These are phyloP conservation scores for Parnassius orleans DNA, from an alignment of 2,888 invertebrate species.

Conservation along the genomic window DNA sequence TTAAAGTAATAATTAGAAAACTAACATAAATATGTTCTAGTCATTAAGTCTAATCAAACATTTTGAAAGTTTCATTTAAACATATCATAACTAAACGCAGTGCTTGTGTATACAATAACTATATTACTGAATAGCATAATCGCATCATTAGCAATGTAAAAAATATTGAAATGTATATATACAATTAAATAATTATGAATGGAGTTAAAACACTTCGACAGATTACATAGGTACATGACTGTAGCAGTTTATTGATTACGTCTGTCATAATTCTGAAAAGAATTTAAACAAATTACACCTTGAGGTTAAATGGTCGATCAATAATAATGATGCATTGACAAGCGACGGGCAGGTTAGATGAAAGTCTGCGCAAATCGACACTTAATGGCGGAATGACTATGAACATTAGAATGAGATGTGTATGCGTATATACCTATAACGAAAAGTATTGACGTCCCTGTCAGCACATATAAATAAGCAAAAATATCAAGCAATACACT, in stretches of 20 bases:
- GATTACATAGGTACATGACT: background rate
- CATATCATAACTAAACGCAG: background rate
- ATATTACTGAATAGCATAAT: background rate
- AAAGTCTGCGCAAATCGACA: conserved; percentile 36
- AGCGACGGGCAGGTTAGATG: conserved; percentile 34
- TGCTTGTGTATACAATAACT: too few relatives aligned
- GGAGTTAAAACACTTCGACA: too few relatives aligned
- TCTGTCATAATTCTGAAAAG: conserved; percentile 39
- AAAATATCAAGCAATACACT: too few relatives aligned
- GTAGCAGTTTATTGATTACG: conserved; percentile 41
- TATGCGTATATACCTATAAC: conserved; percentile 1
- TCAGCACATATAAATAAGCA: conserved; percentile 5
- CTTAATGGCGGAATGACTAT: conserved; percentile 26
- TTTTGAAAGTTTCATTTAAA: background rate
- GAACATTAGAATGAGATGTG: conserved; percentile 15
- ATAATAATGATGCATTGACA: conserved; percentile 51
- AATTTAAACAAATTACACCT: conserved; percentile 47
- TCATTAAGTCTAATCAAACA: too few relatives aligned
- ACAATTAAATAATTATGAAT: background rate
- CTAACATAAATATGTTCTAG: too few relatives aligned
- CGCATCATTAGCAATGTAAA: background rate
- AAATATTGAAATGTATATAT: background rate
- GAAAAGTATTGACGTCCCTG: conserved; percentile 13
- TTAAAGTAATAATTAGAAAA: too few relatives aligned
- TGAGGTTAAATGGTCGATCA: conserved; percentile 55